A percentile compares a stretch with the other conserved stretches of the same genome.
Evolutionary conservation across 1,140 invertebrate species (phyloP).

Genomic region (Rhopalosiphum padi): DNA sequence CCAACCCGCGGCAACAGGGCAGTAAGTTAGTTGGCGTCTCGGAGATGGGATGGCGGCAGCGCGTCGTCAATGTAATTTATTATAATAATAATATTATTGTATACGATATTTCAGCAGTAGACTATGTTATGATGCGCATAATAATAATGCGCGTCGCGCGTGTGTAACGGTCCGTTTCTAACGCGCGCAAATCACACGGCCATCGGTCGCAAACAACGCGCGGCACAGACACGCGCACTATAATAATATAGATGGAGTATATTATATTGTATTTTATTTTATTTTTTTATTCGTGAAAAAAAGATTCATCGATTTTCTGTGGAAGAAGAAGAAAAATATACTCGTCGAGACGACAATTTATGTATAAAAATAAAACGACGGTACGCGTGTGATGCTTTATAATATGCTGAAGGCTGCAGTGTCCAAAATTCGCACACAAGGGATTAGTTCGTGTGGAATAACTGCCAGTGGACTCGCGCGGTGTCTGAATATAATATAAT

Average conservation of each 20-base stretch:
- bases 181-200: conserved; percentile 29
- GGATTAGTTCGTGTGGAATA: conserved; percentile 11
- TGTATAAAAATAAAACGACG: not conserved
- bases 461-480: not conserved
- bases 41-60: not conserved
- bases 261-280: not conserved
- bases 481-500: not conserved
- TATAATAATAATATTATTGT: not conserved
- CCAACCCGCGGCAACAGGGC: not conserved
- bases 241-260: not conserved
- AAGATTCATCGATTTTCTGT: not conserved
- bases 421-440: not conserved
- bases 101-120: not conserved
- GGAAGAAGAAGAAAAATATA: not conserved
- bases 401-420: not conserved
- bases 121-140: not conserved
- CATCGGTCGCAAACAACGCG: conserved; percentile 22
- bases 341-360: not conserved
- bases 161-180: conserved; percentile 36
- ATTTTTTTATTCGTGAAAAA: not conserved
- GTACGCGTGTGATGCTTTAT: not conserved
- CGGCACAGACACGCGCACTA: not conserved
- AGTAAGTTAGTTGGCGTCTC: not conserved
- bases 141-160: not conserved
- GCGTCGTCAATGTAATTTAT: not conserved